A percentile compares a stretch with the other conserved stretches of the same genome.
These are phyloP conservation scores for Eublepharis macularius DNA, from an alignment of 2,113 vertebrate genomes.

Conservation along the genomic window DNA sequence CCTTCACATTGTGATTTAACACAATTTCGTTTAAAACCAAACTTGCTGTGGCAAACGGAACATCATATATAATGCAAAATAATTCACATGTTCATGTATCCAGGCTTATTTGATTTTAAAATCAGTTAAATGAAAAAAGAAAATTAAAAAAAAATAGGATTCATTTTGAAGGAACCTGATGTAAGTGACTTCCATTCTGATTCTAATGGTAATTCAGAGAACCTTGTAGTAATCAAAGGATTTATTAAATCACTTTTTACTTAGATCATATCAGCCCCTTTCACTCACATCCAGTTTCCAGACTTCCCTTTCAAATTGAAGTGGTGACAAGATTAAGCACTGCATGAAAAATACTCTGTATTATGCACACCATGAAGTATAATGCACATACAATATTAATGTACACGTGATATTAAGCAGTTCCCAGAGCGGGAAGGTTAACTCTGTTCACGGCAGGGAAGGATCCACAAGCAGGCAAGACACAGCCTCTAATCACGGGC, in stretches of 20 bases:
- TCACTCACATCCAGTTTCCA: constrained; percentile 51
- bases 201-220: constrained; percentile 37
- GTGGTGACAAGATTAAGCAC: constrained; percentile 55
- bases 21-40: background rate
- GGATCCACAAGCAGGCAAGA: background rate
- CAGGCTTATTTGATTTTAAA: constrained; percentile 14
- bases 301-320: constrained; percentile 70
- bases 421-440: background rate
- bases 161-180: constrained; percentile 34
- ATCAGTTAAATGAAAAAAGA: background rate
- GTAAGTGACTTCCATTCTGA: constrained; percentile 1
- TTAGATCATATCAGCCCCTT: constrained; percentile 66
- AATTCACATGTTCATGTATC: background rate
- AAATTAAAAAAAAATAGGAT: background rate
- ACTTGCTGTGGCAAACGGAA: background rate
- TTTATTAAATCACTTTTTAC: constrained; percentile 68
- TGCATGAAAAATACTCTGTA: constrained; percentile 59
- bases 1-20: background rate
- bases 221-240: constrained; percentile 40
- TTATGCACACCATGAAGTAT: constrained; percentile 47
- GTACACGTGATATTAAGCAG: background rate
- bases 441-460: background rate
- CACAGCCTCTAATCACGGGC: background rate
- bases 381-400: background rate
- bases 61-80: background rate